phyloP scores from a whole-genome alignment of 2,113 vertebrate species.

The Notothenia coriiceps region DNA sequence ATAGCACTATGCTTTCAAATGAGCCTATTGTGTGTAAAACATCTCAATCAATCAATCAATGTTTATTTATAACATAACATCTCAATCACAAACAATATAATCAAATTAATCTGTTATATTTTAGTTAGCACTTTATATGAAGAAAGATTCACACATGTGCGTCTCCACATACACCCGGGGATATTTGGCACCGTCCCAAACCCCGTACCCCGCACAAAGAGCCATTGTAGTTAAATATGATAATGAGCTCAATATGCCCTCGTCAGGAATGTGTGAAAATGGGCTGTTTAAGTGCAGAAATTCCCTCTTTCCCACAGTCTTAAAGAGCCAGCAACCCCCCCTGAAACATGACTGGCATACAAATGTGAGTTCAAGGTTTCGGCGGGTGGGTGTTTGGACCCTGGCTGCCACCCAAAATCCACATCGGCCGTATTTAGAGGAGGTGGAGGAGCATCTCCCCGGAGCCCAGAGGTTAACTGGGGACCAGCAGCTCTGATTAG shows the following conservation, averaged over 20 bases:
- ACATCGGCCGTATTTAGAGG: conserved; percentile 63
- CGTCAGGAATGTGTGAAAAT: conserved; percentile 85
- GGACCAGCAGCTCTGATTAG: conserved; percentile 68
- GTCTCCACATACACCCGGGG: conserved; percentile 72
- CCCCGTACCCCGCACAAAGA: conserved; percentile 81
- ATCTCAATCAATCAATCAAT: too few species aligned
- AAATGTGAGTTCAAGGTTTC: conserved; percentile 60
- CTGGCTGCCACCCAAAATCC: conserved; percentile 73
- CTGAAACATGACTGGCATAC: conserved; percentile 77
- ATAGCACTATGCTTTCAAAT: not conserved
- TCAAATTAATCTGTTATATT: conserved; percentile 14
- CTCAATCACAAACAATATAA: not conserved
- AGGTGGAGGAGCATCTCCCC: conserved; percentile 59
- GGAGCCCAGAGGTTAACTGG: conserved; percentile 70
- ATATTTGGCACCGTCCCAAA: conserved; percentile 79
- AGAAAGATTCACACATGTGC: conserved; percentile 58
- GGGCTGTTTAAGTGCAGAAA: conserved; percentile 65
- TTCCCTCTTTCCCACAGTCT: conserved; percentile 80
- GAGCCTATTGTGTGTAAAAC: not conserved
- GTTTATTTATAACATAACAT: too few species aligned
- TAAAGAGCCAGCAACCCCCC: conserved; percentile 64
- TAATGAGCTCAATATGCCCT: conserved; percentile 87
- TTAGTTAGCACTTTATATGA: conserved; percentile 9
- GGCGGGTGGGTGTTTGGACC: conserved; percentile 35
- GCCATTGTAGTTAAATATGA: conserved; percentile 84